Evolutionary conservation across 2,113 vertebrate species (phyloP).

Genomic region (Calyptommatus sinebrachiatus): DNA sequence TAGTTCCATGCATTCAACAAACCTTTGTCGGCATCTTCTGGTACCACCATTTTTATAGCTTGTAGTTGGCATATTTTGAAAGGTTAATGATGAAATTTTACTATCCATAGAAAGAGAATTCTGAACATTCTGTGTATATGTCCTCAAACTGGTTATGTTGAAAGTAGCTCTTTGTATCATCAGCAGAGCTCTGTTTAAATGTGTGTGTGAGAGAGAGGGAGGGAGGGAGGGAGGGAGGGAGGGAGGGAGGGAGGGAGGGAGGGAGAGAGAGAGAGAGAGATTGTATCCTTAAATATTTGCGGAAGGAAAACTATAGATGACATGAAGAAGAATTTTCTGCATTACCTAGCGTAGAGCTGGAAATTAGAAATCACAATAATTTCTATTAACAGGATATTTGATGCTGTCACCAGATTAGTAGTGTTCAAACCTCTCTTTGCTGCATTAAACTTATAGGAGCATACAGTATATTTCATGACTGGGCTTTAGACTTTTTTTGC

Average conservation of each 20-base stretch:
- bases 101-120: neutral
- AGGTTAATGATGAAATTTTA: neutral
- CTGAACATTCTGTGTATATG: neutral
- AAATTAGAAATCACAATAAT: neutral
- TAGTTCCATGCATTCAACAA: too few species aligned
- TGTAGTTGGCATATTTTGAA: neutral
- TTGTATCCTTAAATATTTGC: neutral
- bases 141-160: neutral
- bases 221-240: neutral
- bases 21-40: too few species aligned
- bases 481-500: conserved; percentile 26
- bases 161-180: neutral
- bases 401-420: neutral
- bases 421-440: neutral
- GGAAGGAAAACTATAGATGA: neutral
- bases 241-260: too few species aligned
- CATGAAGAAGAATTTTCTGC: neutral
- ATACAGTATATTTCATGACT: neutral
- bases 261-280: neutral
- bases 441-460: too few species aligned
- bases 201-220: neutral
- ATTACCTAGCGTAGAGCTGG: neutral
- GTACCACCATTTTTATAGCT: too few species aligned
- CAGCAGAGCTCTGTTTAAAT: neutral
- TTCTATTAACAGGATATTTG: neutral